phyloP scores from a whole-genome alignment of 2,888 invertebrate species.

The Celastrina argiolus region DNA sequence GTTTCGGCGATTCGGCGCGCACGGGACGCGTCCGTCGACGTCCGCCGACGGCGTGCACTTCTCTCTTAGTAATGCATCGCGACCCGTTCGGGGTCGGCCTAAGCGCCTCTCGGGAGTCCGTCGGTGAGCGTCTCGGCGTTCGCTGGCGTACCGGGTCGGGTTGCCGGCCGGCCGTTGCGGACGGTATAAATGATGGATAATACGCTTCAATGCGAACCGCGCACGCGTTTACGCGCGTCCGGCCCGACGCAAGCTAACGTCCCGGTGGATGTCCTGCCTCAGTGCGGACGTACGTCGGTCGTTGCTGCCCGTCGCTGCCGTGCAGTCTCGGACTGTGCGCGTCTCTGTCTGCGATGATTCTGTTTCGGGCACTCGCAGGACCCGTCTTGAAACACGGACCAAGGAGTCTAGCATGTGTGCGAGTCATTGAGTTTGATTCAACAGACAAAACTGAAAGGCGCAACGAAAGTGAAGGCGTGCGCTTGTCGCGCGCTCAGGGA shows the following conservation, averaged over 20 bases:
- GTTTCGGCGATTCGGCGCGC: conserved; percentile 35
- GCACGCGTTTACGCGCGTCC: conserved; percentile 36
- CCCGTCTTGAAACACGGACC: conserved; percentile 81
- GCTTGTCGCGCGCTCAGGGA: conserved; percentile 53
- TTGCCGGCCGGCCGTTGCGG: conserved; percentile 35
- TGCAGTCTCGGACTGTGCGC: conserved; percentile 49
- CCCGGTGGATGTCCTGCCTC: conserved; percentile 43
- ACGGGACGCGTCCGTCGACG: conserved; percentile 39
- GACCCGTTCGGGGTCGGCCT: conserved; percentile 72
- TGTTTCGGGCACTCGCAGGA: conserved; percentile 74
- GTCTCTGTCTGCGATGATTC: conserved; percentile 55
- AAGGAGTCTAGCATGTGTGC: conserved; percentile 77
- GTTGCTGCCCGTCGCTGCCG: conserved; percentile 40
- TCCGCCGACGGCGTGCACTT: conserved; percentile 48
- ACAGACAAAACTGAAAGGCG: conserved; percentile 77
- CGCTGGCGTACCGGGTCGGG: conserved; percentile 37
- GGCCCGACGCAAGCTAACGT: conserved; percentile 45
- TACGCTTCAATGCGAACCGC: conserved; percentile 34
- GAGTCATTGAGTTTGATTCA: conserved; percentile 81
- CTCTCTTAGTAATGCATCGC: conserved; percentile 72
- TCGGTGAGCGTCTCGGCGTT: too few species aligned
- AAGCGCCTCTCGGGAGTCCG: too few species aligned
- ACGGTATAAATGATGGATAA: conserved; percentile 31
- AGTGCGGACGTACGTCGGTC: conserved; percentile 43
- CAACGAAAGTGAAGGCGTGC: conserved; percentile 80